phyloP scores from a whole-genome alignment of 2,888 invertebrate genomes.

The Chrysina gloriosa region DNA sequence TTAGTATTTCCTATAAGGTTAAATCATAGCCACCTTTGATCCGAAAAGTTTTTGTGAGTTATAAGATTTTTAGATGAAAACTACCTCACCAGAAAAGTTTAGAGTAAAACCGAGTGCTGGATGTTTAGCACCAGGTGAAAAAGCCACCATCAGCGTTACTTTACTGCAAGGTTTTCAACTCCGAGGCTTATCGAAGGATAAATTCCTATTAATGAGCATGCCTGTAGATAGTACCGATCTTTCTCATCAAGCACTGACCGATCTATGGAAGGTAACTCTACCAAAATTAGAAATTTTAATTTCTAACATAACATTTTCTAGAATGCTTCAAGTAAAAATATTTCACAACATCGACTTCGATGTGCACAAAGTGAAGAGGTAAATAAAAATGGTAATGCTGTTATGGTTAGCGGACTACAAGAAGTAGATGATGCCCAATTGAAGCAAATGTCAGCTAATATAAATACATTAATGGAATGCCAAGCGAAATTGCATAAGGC shows the following conservation, averaged over 20 bases:
- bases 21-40: neutral
- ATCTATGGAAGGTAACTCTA: slow-evolving; percentile 78
- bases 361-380: slow-evolving; percentile 70
- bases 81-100: slow-evolving; percentile 95
- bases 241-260: slow-evolving; percentile 73
- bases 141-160: slow-evolving; percentile 76
- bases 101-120: slow-evolving; percentile 92
- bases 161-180: slow-evolving; percentile 80
- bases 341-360: slow-evolving; percentile 79
- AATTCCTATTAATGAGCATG: slow-evolving; percentile 89
- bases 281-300: neutral
- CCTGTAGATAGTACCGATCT: slow-evolving; percentile 71
- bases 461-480: slow-evolving; percentile 64
- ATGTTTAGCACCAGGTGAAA: slow-evolving; percentile 73
- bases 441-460: slow-evolving; percentile 55
- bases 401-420: slow-evolving; percentile 34
- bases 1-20: slow-evolving; percentile 77
- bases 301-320: slow-evolving; percentile 42
- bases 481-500: slow-evolving; percentile 66
- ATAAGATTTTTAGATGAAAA: slow-evolving; percentile 80
- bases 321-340: slow-evolving; percentile 58
- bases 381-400: slow-evolving; percentile 57
- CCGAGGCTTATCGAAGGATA: slow-evolving; percentile 79
- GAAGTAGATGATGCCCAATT: slow-evolving; percentile 53
- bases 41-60: neutral